These are phyloP conservation scores for Coleophora flavipennella DNA, from an alignment of 2,888 invertebrate genomes.

Conservation along the genomic window DNA sequence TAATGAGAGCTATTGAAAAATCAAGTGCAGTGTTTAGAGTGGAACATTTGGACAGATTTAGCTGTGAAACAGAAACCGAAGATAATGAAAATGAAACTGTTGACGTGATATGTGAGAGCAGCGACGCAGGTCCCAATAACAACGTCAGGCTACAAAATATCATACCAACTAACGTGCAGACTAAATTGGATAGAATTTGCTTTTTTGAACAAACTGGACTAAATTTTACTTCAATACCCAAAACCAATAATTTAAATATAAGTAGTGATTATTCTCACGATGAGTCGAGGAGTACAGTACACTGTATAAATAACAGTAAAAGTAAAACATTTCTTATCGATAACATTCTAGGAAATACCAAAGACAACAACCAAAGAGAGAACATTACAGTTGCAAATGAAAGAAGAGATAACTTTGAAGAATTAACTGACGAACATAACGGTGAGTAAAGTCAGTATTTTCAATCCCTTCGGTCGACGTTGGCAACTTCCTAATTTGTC, in stretches of 20 bases:
- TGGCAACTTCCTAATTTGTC: not conserved
- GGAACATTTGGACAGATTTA: constrained; percentile 32
- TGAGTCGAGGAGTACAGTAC: constrained; percentile 25
- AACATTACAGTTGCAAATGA: constrained; percentile 14
- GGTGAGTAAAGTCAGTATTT: constrained; percentile 30
- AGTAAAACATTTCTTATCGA: constrained; percentile 72
- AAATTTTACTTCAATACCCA: constrained; percentile 32
- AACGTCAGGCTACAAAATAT: not conserved
- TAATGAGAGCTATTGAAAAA: constrained; percentile 19
- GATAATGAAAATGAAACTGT: constrained; percentile 66
- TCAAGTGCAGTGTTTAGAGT: constrained; percentile 21
- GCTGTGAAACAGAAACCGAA: constrained; percentile 44
- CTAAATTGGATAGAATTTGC: constrained; percentile 31
- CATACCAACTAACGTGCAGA: constrained; percentile 23
- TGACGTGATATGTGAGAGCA: constrained; percentile 62
- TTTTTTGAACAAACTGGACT: constrained; percentile 37
- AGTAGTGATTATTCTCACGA: constrained; percentile 26
- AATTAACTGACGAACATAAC: constrained; percentile 58
- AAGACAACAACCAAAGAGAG: constrained; percentile 18
- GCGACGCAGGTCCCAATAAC: constrained; percentile 21
- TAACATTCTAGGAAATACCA: constrained; percentile 65
- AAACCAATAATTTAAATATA: constrained; percentile 27
- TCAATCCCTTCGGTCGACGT: too few relatives aligned
- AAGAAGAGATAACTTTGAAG: constrained; percentile 38
- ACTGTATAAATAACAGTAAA: constrained; percentile 33